Evolutionary conservation across 2,888 invertebrate genomes (phyloP).

Genomic region (Bruchidius siliquastri): DNA sequence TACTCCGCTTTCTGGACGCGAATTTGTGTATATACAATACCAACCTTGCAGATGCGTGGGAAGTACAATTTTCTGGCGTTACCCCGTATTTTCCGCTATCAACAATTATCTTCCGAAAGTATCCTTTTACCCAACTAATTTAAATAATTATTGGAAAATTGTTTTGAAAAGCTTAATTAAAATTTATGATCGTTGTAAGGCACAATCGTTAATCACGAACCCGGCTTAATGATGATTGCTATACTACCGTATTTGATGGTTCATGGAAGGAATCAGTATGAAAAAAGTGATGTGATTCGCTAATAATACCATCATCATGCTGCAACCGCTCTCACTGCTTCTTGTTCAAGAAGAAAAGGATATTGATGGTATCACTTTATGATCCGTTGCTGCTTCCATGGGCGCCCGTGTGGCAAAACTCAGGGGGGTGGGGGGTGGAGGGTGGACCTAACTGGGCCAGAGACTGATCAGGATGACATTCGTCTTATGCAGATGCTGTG

Average conservation of each 20-base stretch:
- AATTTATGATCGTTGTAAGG: conserved; percentile 9
- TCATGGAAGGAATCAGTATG: neutral
- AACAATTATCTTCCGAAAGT: neutral
- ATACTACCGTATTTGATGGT: conserved; percentile 1
- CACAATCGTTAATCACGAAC: conserved; percentile 6
- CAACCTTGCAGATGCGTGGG: too few relatives aligned
- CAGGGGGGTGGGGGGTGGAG: too few relatives aligned
- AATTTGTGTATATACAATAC: too few relatives aligned
- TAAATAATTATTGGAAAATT: conserved; percentile 8
- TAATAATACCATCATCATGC: neutral
- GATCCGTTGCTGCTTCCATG: neutral
- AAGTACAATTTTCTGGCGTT: neutral
- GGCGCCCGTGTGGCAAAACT: too few relatives aligned
- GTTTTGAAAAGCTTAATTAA: conserved; percentile 10
- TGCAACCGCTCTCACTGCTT: neutral
- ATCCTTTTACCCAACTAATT: conserved; percentile 3
- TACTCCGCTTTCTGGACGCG: too few relatives aligned
- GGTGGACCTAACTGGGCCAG: too few relatives aligned
- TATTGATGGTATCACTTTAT: neutral
- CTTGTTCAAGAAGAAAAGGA: neutral
- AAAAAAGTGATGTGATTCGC: conserved; percentile 1
- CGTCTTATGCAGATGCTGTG: too few relatives aligned
- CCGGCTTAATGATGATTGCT: conserved; percentile 7
- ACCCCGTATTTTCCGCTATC: neutral
- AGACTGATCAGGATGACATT: too few relatives aligned